Percentiles rank a stretch among this genome's conserved stretches.
Conservation (phyloP, 2,888 invertebrate genomes). For the Caenorhabditis sinica region DNA sequence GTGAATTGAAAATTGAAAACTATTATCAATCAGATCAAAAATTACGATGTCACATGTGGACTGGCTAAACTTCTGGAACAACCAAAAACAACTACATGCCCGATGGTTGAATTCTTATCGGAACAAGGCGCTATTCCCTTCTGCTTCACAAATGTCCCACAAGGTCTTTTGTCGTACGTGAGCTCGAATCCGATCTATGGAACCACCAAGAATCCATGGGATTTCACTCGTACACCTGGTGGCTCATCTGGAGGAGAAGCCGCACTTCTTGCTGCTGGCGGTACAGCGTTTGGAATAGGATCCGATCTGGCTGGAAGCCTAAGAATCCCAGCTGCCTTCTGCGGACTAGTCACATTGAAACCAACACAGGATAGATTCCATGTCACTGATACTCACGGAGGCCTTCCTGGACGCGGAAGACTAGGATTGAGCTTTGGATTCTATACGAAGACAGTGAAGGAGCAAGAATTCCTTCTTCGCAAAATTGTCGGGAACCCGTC, state of each 20-base stretch:
- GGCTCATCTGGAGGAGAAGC: constrained; percentile 85
- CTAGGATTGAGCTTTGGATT: constrained; percentile 80
- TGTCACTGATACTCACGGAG: constrained; percentile 73
- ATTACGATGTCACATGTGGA: constrained; percentile 84
- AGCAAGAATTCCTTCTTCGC: constrained; percentile 75
- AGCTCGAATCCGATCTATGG: constrained; percentile 85
- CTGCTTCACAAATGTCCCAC: constrained; percentile 85
- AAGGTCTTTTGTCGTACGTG: constrained; percentile 77
- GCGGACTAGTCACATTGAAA: constrained; percentile 85
- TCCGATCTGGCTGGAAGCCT: constrained; percentile 85
- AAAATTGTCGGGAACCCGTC: constrained; percentile 61
- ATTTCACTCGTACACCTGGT: constrained; percentile 84
- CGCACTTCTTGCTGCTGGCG: constrained; percentile 85
- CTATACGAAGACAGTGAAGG: constrained; percentile 80
- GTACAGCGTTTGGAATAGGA: constrained; percentile 85
- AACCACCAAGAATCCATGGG: constrained; percentile 84
- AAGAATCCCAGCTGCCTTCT: constrained; percentile 85
- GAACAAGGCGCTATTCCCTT: constrained; percentile 85
- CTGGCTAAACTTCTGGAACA: constrained; percentile 82
- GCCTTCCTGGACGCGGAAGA: constrained; percentile 81
- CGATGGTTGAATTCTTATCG: constrained; percentile 70
- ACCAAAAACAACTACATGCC: constrained; percentile 31
- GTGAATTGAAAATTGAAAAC: not conserved
- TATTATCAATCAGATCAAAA: constrained; percentile 71
- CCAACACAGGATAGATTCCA: constrained; percentile 83